Percentiles rank a stretch among this genome's conserved stretches.
These are phyloP conservation scores for Nixonia krombeini DNA, from an alignment of 1,140 invertebrate species.

Conservation along the genomic window DNA sequence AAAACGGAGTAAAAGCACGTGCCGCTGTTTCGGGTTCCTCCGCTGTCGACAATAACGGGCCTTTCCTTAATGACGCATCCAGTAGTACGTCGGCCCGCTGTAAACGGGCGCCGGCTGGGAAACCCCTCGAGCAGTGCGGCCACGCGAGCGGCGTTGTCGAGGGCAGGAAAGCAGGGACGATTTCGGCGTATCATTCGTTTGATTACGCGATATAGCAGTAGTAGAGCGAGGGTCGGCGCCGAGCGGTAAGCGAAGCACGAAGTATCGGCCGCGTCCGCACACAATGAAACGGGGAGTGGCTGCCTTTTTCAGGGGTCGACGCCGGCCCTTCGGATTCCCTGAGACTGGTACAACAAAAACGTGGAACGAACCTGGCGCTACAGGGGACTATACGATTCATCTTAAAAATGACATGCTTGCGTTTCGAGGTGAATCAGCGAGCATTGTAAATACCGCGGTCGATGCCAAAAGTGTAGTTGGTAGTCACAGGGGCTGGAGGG, in stretches of 20 bases:
- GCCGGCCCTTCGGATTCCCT: not conserved
- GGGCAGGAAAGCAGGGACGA: slow-evolving; percentile 24
- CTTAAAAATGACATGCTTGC: slow-evolving; percentile 30
- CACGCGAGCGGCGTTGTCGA: slow-evolving; percentile 1
- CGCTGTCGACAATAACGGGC: too few relatives aligned
- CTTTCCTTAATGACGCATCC: not conserved
- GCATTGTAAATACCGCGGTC: slow-evolving; percentile 24
- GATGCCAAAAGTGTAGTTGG: too few relatives aligned
- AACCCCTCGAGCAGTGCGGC: too few relatives aligned
- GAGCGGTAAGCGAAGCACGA: slow-evolving; percentile 24
- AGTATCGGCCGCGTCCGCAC: slow-evolving; percentile 21
- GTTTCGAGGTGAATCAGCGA: slow-evolving; percentile 22
- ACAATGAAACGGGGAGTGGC: too few relatives aligned
- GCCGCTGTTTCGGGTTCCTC: too few relatives aligned
- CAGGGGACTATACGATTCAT: slow-evolving; percentile 24
- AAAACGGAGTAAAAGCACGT: not conserved
- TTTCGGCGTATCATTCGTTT: slow-evolving; percentile 36
- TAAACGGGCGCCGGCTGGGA: too few relatives aligned
- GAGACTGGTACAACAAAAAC: slow-evolving; percentile 7
- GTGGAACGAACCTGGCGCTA: slow-evolving; percentile 4
- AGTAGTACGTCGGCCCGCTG: too few relatives aligned
- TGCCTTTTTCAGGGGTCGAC: not conserved
- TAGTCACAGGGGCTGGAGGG: too few relatives aligned
- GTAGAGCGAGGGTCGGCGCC: slow-evolving; percentile 19
- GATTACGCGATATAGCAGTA: slow-evolving; percentile 41